A percentile compares a stretch with the other conserved stretches of the same genome.
phyloP scores from a whole-genome alignment of 2,797 vertebrate species.

The Luscinia luscinia region DNA sequence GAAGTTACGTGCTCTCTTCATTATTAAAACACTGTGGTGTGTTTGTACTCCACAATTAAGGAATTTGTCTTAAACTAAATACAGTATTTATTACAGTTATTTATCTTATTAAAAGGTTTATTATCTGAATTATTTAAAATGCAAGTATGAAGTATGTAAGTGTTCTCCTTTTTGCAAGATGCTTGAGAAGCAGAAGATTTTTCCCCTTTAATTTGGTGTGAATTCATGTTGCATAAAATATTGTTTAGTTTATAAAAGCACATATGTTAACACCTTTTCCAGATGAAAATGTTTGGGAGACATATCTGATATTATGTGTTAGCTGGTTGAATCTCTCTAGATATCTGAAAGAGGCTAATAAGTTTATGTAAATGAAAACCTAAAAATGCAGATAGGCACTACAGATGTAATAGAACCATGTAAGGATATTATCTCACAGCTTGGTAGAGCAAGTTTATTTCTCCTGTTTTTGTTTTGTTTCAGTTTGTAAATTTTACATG shows the following conservation, averaged over 20 bases:
- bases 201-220: neutral
- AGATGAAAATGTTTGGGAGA: neutral
- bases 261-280: neutral
- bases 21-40: neutral
- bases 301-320: neutral
- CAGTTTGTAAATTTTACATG: neutral
- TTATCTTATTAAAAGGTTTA: neutral
- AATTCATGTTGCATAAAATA: neutral
- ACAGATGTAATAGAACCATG: neutral
- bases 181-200: neutral
- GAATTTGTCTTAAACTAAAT: neutral
- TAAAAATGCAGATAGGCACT: neutral
- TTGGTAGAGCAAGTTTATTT: neutral
- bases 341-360: neutral
- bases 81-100: neutral
- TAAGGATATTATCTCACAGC: neutral
- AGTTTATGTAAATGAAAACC: neutral
- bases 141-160: neutral
- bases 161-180: neutral
- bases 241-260: neutral
- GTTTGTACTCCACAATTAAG: neutral
- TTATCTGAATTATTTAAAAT: neutral
- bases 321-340: neutral
- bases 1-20: neutral
- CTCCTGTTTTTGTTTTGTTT: neutral